Percentiles rank a stretch among this genome's conserved stretches.
Evolutionary conservation across 2,113 vertebrate genomes (phyloP).

Genomic region (Phyllostomus hastatus): DNA sequence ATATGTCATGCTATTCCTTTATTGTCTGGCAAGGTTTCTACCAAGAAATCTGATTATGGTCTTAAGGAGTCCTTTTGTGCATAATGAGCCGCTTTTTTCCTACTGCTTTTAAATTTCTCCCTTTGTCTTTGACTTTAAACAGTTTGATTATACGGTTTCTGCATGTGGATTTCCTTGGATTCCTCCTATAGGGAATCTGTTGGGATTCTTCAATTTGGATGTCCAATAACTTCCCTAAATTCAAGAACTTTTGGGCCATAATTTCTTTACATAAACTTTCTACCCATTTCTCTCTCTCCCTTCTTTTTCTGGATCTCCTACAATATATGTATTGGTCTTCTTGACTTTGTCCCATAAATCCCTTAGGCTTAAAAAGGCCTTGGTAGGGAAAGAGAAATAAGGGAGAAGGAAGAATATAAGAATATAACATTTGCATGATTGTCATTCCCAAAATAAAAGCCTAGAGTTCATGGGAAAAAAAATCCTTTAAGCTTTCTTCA

Average conservation of each 20-base stretch:
- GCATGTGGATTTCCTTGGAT: neutral
- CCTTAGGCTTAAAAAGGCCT: neutral
- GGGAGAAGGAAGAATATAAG: neutral
- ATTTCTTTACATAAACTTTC: neutral
- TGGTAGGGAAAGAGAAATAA: neutral
- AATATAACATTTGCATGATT: neutral
- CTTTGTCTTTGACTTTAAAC: neutral
- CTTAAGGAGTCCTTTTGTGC: neutral
- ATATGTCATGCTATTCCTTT: neutral
- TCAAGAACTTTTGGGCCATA: neutral
- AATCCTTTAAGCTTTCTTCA: neutral
- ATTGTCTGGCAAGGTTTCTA: neutral
- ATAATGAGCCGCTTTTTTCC: neutral
- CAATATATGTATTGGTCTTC: neutral
- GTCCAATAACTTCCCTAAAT: neutral
- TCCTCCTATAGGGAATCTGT: neutral
- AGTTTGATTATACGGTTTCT: neutral
- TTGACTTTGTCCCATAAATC: neutral
- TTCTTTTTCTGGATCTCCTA: neutral
- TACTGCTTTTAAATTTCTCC: neutral
- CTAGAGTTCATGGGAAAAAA: neutral
- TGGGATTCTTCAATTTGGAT: neutral
- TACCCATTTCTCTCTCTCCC: neutral
- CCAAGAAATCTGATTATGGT: neutral
- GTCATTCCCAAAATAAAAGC: neutral